phyloP scores from a whole-genome alignment of 2,888 invertebrate species.

The Sinotaia quadrata region DNA sequence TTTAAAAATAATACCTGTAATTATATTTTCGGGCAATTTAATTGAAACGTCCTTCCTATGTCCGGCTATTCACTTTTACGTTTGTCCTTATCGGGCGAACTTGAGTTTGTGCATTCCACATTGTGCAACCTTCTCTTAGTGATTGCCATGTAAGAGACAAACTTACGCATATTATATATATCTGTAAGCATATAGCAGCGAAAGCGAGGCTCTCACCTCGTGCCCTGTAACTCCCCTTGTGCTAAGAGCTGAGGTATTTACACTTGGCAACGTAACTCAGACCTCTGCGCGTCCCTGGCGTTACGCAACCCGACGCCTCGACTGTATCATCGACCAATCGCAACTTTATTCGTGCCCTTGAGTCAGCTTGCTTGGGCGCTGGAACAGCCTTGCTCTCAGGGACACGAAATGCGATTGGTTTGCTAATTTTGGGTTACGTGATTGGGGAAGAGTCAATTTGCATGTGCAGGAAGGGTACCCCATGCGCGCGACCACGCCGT shows the following conservation, averaged over 20 bases:
- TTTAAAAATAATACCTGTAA: no score
- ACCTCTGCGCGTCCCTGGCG: not conserved
- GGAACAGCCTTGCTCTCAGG: not conserved
- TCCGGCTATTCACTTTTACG: no score
- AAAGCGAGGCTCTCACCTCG: constrained; percentile 2
- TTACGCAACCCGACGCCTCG: not conserved
- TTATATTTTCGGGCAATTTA: no score
- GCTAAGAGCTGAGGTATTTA: not conserved
- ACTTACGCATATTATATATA: no score
- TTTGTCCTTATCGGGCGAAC: no score
- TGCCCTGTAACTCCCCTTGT: no score
- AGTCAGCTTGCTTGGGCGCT: not conserved
- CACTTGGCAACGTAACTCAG: not conserved
- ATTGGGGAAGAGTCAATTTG: constrained; percentile 3
- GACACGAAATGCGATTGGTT: not conserved
- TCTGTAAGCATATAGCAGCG: no score
- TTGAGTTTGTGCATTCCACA: no score
- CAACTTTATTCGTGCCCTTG: not conserved
- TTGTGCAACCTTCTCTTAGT: no score
- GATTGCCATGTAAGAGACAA: no score
- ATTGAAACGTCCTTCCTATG: no score
- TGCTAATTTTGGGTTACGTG: constrained; percentile 2
- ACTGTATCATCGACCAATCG: not conserved
- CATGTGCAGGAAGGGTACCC: not conserved
- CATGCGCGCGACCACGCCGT: not conserved